Percentiles rank a stretch among this genome's conserved stretches.
These are phyloP conservation scores for Delphinus delphis DNA, from an alignment of 2,113 vertebrate species.

Conservation along the genomic window DNA sequence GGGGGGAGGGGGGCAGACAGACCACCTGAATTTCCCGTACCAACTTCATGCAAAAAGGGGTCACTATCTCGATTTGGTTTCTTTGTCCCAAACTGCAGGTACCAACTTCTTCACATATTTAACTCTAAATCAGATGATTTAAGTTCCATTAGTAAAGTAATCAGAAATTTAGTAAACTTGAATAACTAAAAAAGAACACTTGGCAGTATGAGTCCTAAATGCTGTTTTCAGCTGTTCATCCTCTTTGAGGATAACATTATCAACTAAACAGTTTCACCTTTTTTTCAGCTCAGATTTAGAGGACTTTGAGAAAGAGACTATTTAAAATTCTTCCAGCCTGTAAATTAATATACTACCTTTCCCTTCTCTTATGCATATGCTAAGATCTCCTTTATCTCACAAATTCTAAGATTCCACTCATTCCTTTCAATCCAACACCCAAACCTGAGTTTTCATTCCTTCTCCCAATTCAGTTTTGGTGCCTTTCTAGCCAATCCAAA, in stretches of 20 bases:
- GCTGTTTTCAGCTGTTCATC: neutral
- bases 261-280: conserved; percentile 1
- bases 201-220: neutral
- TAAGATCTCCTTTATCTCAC: conserved; percentile 9
- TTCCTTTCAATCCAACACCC: neutral
- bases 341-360: neutral
- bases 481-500: neutral
- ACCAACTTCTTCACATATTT: neutral
- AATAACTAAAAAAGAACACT: neutral
- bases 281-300: conserved; percentile 7
- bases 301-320: neutral
- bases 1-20: neutral
- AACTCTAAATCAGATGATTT: neutral
- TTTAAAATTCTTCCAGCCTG: neutral
- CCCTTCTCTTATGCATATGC: neutral
- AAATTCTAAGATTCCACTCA: neutral
- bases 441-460: conserved; percentile 3
- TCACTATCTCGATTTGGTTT: neutral
- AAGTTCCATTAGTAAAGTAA: neutral
- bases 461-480: neutral
- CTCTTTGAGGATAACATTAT: neutral
- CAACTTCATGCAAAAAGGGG: neutral
- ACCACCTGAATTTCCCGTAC: neutral
- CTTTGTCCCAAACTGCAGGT: neutral
- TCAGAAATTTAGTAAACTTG: neutral